Percentiles rank a stretch among this genome's conserved stretches.
These are phyloP conservation scores for Ridgeia piscesae DNA, from an alignment of 1,140 invertebrate genomes.

Conservation along the genomic window DNA sequence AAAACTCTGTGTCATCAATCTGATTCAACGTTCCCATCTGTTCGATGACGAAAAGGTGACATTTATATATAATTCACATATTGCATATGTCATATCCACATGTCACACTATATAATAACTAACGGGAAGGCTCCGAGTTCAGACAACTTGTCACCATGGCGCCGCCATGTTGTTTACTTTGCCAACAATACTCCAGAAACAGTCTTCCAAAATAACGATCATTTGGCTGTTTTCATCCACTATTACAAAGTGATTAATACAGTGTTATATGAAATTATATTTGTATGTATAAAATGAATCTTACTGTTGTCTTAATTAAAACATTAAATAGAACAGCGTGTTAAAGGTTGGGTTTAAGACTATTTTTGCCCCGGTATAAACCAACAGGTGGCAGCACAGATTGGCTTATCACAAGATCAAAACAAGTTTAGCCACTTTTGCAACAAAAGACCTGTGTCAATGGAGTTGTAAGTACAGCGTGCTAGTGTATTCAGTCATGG, in stretches of 20 bases:
- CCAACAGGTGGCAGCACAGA: not conserved
- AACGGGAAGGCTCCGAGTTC: slow-evolving; percentile 15
- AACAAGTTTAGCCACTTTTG: not conserved
- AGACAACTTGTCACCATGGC: slow-evolving; percentile 40
- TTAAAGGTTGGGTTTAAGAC: not conserved
- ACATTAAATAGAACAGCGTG: not conserved
- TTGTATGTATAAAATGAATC: not conserved
- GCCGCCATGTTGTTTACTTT: slow-evolving; percentile 42
- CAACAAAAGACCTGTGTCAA: not conserved
- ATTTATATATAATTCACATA: slow-evolving; percentile 26
- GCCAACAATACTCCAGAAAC: slow-evolving; percentile 8
- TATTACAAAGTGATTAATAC: not conserved
- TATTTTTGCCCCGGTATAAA: not conserved
- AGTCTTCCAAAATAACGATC: not conserved
- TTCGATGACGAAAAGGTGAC: slow-evolving; percentile 26
- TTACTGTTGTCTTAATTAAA: not conserved
- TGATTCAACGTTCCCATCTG: slow-evolving; percentile 44
- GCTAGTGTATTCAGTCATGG: not conserved
- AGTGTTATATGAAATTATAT: not conserved
- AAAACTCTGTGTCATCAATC: slow-evolving; percentile 35
- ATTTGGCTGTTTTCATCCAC: not conserved
- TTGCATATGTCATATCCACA: slow-evolving; percentile 26
- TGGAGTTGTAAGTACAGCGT: not conserved
- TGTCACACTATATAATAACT: slow-evolving; percentile 26
- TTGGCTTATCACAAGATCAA: not conserved